These are phyloP conservation scores for Alloplasta piceator DNA, from an alignment of 2,888 invertebrate genomes.

Conservation along the genomic window DNA sequence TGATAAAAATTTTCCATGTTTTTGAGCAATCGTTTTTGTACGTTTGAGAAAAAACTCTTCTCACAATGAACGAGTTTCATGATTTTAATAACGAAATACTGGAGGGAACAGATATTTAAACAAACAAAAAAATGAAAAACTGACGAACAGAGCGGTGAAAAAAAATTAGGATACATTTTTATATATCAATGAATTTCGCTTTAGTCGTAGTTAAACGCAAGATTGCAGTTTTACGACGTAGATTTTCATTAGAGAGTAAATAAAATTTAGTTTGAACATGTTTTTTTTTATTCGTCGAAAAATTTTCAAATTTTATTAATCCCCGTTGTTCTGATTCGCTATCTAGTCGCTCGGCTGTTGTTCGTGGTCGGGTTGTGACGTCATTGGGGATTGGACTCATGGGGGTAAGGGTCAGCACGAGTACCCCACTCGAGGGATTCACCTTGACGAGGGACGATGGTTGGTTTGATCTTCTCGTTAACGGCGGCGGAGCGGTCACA, in stretches of 20 bases:
- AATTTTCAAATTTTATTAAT: not conserved
- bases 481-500: constrained; percentile 99
- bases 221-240: constrained; percentile 47
- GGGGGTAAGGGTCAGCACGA: constrained; percentile 97
- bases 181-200: constrained; percentile 52
- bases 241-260: constrained; percentile 53
- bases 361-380: constrained; percentile 97
- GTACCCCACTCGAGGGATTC: constrained; percentile 97
- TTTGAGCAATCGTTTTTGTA: constrained; percentile 50
- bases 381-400: constrained; percentile 96
- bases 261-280: constrained; percentile 19
- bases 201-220: constrained; percentile 70
- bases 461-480: constrained; percentile 99
- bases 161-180: no score
- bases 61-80: no score
- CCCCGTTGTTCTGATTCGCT: constrained; percentile 17
- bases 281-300: constrained; percentile 1
- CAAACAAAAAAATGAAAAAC: no score
- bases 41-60: constrained; percentile 30
- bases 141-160: no score
- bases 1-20: constrained; percentile 24
- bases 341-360: constrained; percentile 97
- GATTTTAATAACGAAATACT: no score
- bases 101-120: no score
- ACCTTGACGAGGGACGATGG: constrained; percentile 96